Conservation (phyloP, 2,888 invertebrate species). For the Pachymerium ferrugineum region DNA sequence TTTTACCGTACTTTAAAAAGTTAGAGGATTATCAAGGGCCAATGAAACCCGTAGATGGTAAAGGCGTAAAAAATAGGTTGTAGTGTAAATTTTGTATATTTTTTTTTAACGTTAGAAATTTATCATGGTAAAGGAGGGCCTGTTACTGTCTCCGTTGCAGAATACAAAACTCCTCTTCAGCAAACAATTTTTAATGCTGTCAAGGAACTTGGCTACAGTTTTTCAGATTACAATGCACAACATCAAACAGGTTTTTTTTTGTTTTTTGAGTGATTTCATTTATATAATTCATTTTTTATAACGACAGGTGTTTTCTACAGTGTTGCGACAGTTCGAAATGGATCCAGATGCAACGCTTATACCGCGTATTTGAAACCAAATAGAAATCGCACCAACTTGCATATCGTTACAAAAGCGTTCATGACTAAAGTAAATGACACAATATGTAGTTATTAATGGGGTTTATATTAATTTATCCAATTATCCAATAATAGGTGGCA, state of each 20-base stretch:
- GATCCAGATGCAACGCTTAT: slow-evolving; percentile 39
- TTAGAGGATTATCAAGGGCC: slow-evolving; percentile 43
- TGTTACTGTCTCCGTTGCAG: slow-evolving; percentile 38
- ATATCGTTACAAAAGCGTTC: slow-evolving; percentile 54
- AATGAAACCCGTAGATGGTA: background rate
- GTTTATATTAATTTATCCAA: too few species aligned
- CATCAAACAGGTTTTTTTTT: slow-evolving; percentile 37
- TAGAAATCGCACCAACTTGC: slow-evolving; percentile 54
- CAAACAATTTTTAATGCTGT: slow-evolving; percentile 38
- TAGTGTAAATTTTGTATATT: background rate
- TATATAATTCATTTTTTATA: background rate
- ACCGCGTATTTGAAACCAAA: slow-evolving; percentile 54
- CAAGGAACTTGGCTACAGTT: slow-evolving; percentile 38
- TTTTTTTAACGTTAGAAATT: background rate
- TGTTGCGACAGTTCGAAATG: slow-evolving; percentile 38
- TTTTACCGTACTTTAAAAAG: slow-evolving; percentile 50
- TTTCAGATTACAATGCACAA: slow-evolving; percentile 39
- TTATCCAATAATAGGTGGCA: slow-evolving; percentile 12
- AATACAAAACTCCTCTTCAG: slow-evolving; percentile 37
- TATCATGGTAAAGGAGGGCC: slow-evolving; percentile 38
- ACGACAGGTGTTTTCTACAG: slow-evolving; percentile 34
- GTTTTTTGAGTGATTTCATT: slow-evolving; percentile 4
- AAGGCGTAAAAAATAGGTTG: background rate
- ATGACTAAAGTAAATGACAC: slow-evolving; percentile 53
- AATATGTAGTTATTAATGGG: too few species aligned